These are phyloP conservation scores for Drosophila nannoptera DNA, from an alignment of 1,140 invertebrate species.

Conservation along the genomic window DNA sequence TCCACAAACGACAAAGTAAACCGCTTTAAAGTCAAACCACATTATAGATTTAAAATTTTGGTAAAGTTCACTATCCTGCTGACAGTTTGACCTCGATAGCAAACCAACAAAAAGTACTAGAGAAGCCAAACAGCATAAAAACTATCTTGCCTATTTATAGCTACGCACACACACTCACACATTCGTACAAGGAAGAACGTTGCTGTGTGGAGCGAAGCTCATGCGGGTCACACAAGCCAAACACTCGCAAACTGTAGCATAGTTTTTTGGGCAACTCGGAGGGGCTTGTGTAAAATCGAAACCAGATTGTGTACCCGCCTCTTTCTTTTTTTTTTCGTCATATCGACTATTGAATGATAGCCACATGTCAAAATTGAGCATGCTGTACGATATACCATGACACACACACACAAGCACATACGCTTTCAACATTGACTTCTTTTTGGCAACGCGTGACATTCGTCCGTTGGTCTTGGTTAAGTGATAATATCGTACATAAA, in stretches of 20 bases:
- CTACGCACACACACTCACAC: slow-evolving; percentile 20
- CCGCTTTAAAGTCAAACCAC: slow-evolving; percentile 56
- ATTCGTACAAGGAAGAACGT: neutral
- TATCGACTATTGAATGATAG: slow-evolving; percentile 62
- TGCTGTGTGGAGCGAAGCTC: slow-evolving; percentile 34
- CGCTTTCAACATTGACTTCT: neutral
- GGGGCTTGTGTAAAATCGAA: neutral
- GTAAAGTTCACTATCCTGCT: slow-evolving; percentile 72
- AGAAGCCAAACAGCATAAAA: slow-evolving; percentile 45
- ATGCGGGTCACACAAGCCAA: slow-evolving; percentile 33
- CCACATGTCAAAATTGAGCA: slow-evolving; percentile 67
- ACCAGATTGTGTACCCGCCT: slow-evolving; percentile 25
- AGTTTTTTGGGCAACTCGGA: slow-evolving; percentile 31
- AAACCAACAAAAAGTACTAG: slow-evolving; percentile 26
- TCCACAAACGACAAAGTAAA: neutral
- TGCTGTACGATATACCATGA: slow-evolving; percentile 57
- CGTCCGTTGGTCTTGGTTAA: slow-evolving; percentile 44
- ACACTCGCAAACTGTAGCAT: slow-evolving; percentile 42
- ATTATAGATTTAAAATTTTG: slow-evolving; percentile 49
- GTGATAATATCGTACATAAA: slow-evolving; percentile 33
- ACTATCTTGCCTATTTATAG: slow-evolving; percentile 72
- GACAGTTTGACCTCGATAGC: slow-evolving; percentile 68
- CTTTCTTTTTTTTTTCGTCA: slow-evolving; percentile 25
- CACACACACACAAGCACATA: slow-evolving; percentile 16
- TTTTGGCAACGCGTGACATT: slow-evolving; percentile 48